Base-by-base conservation (phyloP, 2,797 vertebrate genomes). In the Enteromius fasciolatus region DNA sequence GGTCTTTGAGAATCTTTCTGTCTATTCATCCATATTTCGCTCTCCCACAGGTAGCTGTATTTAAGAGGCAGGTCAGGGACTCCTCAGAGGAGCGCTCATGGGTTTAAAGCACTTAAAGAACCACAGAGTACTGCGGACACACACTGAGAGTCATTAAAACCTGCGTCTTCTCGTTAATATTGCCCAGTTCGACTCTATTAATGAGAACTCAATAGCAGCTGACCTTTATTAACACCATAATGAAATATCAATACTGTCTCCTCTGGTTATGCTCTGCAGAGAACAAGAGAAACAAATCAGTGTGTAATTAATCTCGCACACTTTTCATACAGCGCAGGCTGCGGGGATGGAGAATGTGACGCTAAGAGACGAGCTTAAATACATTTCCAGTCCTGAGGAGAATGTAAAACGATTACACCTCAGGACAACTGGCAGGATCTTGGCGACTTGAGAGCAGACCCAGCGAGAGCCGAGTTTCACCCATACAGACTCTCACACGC, bases 161-260 rank as follows among this genome's bases (percentile, higher is more conserved):
- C 88, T 68, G 82, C 72, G 36, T 85, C 77, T 87, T 90, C 89
- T 85, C 89, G 90, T 91, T 92, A 91, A 93, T 93, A 90, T 88
- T 87, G 88, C 88, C 89, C 87, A 85, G 91, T 91, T 89, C 88
- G 87, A 81, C 84, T 84, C 84, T 89, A 90, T 93, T 92, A 93
- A 94, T 94, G 90, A 92, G 91, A 93, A 91, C 87, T 91, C 93
- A 91, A 92, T 92, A 91, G 83, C 75, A 73, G 84, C 87, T 92
- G 80, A 78, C 84, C 81, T 85, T 93, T 93, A 93, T 93, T 92
- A 90, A 89, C 89, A 86, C 89, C 86, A 86, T 92, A 92, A 94
- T 94, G 89, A 94, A 92, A 94, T 92, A 93, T 93, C 92, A 93
- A 94, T 93, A 92, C 81, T 86, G 86, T 86, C 87, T 88, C 84